Evolutionary conservation across 2,797 vertebrate genomes (phyloP), one percentile per base, ranked within the genome.

Genomic region (Typhlichthys subterraneus): DNA sequence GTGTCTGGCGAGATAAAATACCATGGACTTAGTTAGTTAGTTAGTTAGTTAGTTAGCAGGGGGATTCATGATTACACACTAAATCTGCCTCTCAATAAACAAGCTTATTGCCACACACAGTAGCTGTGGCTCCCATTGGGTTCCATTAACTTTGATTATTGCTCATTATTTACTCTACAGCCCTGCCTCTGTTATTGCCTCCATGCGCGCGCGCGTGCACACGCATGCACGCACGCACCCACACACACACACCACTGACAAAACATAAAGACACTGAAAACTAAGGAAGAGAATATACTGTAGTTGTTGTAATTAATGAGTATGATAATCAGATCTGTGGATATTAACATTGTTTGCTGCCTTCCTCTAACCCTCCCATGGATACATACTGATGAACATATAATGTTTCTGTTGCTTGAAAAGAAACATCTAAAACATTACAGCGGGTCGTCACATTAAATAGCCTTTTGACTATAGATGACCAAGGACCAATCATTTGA

Each of bases 131-230:
- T 92, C 91, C 92, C 92, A 91, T 89, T 92, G 92, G 92, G 91
- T 92, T 93, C 90, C 89, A 93, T 94, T 93, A 93, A 90, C 90
- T 93, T 93, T 93, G 92, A 93, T 94, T 93, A 94, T 92, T 93
- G 87, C 90, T 93, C 91, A 94, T 94, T 93, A 94, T 94, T 94
- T 94, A 94, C 92, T 92, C 33, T 92, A 90, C 92, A 91, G 91
- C 91, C 91, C 87, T 79, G 88, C 89, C 80, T 76, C 82, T 88
- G 83, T 92, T 92, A 92, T 92, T 91, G 85, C 86, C 80, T 73
- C 73, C 77, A 57, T 83, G 54, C 66, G 59, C 75, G 42, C 58
- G 56, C 53, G 17, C 53, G 15, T 23, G 17, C 45, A 17, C 53
- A 33, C 19, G 33, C 62, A 49, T 33, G 23, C 51, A 45, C 45